Base-by-base conservation (phyloP, 2,888 invertebrate species). In the Cecidostiba fungosa region DNA sequence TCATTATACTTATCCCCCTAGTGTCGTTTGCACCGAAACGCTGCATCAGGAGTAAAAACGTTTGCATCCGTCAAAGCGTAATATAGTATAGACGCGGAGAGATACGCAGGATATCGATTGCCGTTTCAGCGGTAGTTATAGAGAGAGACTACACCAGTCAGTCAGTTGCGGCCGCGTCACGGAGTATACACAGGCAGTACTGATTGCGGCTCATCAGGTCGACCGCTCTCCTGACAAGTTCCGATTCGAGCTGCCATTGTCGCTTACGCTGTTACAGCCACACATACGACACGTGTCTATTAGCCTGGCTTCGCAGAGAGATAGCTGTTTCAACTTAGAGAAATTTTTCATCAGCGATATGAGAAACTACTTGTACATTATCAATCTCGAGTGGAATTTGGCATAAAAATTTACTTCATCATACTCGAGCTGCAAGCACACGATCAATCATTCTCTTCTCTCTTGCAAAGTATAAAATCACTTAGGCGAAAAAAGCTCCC, bases 181-280 rank as follows among this genome's bases (percentile, higher is more conserved):
- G 54, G 8, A n/a, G 54, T 23, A n/a, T n/a, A 59, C n/a, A 59
- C 5, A 23, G 54, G n/a, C 54, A 59, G 8, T 59, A n/a, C 54
- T 59, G 54, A 59, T 59, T 59, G n/a, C 54, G n/a, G n/a, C 54
- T 59, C 54, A n/a, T 59, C 23, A 6, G 54, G 54, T 59, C n/a
- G n/a, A 59, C 54, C 54, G 54, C n/a, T 59, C 54, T 59, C n/a
- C 5, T n/a, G 54, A 59, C 54, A 8, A 5, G 23, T n/a, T 59
- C 54, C 54, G 23, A 59, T 59, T 59, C 54, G 54, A 59, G n/a
- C 54, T 59, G 54, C 23, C 23, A 59, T 59, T 59, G 54, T n/a
- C 23, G n/a, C 54, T n/a, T 59, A 8, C n/a, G 54, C 6, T 23
- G 6, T 16, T 23, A 23, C 23, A 59, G n/a, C 5, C 50, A 3